A percentile compares a stretch with the other conserved stretches of the same genome.
phyloP scores from a whole-genome alignment of 2,113 vertebrate species.

The Anoplopoma fimbria region DNA sequence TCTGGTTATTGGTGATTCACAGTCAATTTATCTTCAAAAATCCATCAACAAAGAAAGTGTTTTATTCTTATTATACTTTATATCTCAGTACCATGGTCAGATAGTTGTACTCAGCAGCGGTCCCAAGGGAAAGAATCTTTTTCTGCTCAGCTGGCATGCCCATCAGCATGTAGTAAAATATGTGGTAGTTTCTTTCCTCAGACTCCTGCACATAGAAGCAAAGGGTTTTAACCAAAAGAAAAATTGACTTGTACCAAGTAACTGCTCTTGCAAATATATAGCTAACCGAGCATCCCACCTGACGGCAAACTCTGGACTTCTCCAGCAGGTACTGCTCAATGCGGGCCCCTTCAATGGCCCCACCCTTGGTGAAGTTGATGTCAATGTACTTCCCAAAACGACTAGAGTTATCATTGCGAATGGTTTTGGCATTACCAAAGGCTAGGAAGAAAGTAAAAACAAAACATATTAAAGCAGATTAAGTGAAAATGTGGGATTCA shows the following conservation, averaged over 20 bases:
- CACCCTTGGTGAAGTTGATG: slow-evolving; percentile 88
- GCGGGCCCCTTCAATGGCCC: slow-evolving; percentile 91
- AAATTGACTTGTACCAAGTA: neutral
- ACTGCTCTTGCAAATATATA: neutral
- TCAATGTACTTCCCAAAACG: slow-evolving; percentile 98
- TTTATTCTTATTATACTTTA: neutral
- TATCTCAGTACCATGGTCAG: slow-evolving; percentile 86
- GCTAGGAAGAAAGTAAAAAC: slow-evolving; percentile 78
- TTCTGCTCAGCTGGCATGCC: slow-evolving; percentile 94
- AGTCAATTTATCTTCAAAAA: neutral
- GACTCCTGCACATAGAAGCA: slow-evolving; percentile 83
- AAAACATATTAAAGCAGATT: neutral
- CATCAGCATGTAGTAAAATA: slow-evolving; percentile 97
- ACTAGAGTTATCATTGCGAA: slow-evolving; percentile 97
- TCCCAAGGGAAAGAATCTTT: slow-evolving; percentile 89
- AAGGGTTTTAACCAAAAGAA: neutral
- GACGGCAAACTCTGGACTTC: slow-evolving; percentile 96
- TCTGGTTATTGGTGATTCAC: neutral
- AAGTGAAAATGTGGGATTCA: neutral
- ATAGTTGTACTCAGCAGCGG: slow-evolving; percentile 89
- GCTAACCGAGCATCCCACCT: slow-evolving; percentile 82
- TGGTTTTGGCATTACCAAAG: slow-evolving; percentile 97
- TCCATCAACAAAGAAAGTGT: neutral
- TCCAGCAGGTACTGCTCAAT: slow-evolving; percentile 97
- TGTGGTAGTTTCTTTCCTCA: slow-evolving; percentile 96